A percentile compares a stretch with the other conserved stretches of the same genome.
These are phyloP conservation scores for Myathropa florea DNA, from an alignment of 2,888 invertebrate species.

Conservation along the genomic window DNA sequence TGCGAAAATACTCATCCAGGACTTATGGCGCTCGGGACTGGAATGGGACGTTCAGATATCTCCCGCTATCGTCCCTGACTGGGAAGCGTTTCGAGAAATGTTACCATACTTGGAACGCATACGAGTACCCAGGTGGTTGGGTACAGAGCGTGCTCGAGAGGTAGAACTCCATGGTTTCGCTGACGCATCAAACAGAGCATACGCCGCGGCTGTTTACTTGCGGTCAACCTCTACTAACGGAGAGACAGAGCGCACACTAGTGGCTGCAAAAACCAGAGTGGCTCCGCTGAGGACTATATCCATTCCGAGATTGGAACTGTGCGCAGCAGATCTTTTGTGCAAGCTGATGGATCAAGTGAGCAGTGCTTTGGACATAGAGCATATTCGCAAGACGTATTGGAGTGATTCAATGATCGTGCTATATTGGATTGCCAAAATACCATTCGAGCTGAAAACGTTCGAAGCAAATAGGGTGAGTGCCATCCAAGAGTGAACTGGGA, in stretches of 20 bases:
- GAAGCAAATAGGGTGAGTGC: no score
- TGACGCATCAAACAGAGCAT: neutral
- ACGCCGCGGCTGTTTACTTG: neutral
- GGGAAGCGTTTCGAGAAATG: neutral
- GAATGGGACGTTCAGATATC: neutral
- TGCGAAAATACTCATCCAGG: constrained; percentile 2
- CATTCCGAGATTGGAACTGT: neutral
- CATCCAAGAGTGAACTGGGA: no score
- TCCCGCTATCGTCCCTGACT: neutral
- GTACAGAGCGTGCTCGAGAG: neutral
- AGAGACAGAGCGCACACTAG: neutral
- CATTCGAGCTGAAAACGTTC: no score
- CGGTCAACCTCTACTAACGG: neutral
- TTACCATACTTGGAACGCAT: neutral
- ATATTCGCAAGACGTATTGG: neutral
- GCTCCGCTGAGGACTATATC: constrained; percentile 7
- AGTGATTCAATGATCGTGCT: no score
- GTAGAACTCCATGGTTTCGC: constrained; percentile 10
- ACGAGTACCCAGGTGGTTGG: constrained; percentile 13
- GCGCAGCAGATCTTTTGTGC: constrained; percentile 8
- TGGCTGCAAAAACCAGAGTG: neutral
- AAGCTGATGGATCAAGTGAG: constrained; percentile 6
- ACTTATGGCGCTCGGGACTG: neutral
- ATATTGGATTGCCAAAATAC: no score
- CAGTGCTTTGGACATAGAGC: neutral